These are phyloP conservation scores for Lapara coniferarum DNA, from an alignment of 2,888 invertebrate genomes.

Conservation along the genomic window DNA sequence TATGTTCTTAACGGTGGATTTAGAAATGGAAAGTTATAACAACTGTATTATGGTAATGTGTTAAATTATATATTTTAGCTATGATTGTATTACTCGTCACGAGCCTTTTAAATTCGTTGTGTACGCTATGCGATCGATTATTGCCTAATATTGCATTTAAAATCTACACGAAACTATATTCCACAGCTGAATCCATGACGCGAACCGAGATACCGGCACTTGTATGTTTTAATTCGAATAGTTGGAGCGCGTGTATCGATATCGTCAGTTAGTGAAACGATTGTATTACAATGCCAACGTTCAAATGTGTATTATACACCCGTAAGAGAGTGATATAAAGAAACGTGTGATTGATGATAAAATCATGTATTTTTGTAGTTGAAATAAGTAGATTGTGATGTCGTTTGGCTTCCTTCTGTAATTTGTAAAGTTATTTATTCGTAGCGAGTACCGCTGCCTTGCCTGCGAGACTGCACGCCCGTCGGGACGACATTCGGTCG, in stretches of 20 bases:
- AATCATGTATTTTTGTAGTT: constrained; percentile 62
- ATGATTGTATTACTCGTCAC: constrained; percentile 19
- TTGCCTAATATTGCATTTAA: constrained; percentile 21
- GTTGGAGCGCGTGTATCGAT: constrained; percentile 10
- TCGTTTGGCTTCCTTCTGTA: constrained; percentile 60
- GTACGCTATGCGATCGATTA: constrained; percentile 11
- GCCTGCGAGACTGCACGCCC: constrained; percentile 56
- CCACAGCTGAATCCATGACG: constrained; percentile 15
- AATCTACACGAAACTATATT: constrained; percentile 2
- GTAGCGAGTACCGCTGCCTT: constrained; percentile 63
- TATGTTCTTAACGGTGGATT: constrained; percentile 37
- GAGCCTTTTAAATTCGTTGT: constrained; percentile 12
- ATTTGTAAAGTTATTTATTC: constrained; percentile 44
- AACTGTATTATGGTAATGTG: constrained; percentile 5
- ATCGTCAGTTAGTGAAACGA: not conserved
- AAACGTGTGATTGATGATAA: constrained; percentile 31
- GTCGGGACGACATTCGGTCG: constrained; percentile 41
- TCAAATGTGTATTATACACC: constrained; percentile 22
- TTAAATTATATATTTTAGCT: constrained; percentile 19
- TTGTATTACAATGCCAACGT: constrained; percentile 4
- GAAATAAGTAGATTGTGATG: constrained; percentile 51
- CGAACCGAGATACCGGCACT: constrained; percentile 11
- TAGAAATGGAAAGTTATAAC: constrained; percentile 28
- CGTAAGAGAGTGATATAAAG: constrained; percentile 24
- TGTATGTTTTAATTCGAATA: constrained; percentile 16